phyloP scores from a whole-genome alignment of 2,797 vertebrate species.

The Propithecus perrieri region DNA sequence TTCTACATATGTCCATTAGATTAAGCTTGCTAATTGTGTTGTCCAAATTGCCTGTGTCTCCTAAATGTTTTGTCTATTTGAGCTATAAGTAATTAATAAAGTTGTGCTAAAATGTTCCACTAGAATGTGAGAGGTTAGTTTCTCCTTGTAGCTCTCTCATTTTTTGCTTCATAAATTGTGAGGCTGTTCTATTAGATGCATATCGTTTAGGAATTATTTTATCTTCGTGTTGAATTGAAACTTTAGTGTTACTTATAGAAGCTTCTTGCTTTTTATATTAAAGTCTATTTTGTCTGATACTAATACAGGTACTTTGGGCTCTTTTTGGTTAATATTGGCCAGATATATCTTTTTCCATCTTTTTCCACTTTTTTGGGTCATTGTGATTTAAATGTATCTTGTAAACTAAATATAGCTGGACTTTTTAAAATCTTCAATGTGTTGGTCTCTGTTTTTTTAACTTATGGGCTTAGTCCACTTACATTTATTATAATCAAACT shows the following conservation, averaged over 20 bases:
- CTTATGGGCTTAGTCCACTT: neutral
- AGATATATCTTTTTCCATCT: neutral
- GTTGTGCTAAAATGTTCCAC: neutral
- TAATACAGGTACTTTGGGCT: neutral
- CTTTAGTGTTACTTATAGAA: neutral
- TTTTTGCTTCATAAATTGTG: slow-evolving; percentile 18
- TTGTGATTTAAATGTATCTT: neutral
- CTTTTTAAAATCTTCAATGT: neutral
- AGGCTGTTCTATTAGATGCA: neutral
- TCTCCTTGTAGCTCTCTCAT: neutral
- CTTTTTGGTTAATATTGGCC: neutral
- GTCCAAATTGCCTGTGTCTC: neutral
- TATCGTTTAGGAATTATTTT: neutral
- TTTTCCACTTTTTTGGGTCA: neutral
- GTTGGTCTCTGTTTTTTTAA: neutral
- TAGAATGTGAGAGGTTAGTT: neutral
- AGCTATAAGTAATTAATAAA: neutral
- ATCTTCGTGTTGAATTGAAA: neutral
- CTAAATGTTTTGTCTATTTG: neutral
- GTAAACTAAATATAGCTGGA: neutral
- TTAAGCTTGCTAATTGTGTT: slow-evolving; percentile 12
- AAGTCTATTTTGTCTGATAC: neutral
- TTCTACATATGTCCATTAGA: neutral
- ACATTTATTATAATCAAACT: slow-evolving; percentile 35
- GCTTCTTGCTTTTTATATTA: neutral